Evolutionary conservation across 2,888 invertebrate genomes (phyloP), one percentile per base, ranked within the genome.

Genomic region (Tupiocoris notatus): DNA sequence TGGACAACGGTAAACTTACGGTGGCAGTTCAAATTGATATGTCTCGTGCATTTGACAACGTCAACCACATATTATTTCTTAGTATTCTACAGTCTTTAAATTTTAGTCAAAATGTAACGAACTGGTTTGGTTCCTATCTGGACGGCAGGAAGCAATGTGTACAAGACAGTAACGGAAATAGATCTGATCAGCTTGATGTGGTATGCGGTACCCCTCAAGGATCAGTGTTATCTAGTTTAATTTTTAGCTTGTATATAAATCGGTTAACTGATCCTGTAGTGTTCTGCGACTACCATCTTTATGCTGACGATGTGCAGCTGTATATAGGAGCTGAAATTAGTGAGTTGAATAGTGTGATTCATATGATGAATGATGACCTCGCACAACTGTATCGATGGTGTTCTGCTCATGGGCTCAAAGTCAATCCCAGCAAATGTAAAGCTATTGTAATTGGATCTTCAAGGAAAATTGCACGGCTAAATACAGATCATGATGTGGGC

Each of bases 31-130:
- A 65, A 24, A 24, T 65, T 22, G 24, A 23, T 25, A 22, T 65
- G 16, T 65, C 65, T 7, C 9, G 65, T 2, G 65, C 65, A 24
- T 65, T 23, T 17, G 65, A 65, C n/a, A 65, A 65, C 16, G 65
- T 65, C n/a, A n/a, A n/a, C 23, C 25, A 65, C 3, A 17, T 23
- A 22, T n/a, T 23, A 6, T 65, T 24, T 23, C 1, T 16, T 16
- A 24, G 1, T 24, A 65, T 17, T 24, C 3, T 23, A 9, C 1
- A n/a, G 18, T 23, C 24, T 2, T 24, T 23, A 12, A 65, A 65
- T 24, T 25, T 65, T 16, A n/a, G 23, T 24, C 16, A 65, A 39
- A 7, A 3, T 7, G 39, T 39, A 7, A 12, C 12, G 12, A 39
- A 39, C 3, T 65, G 65, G 65, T 65, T 24, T 65, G 23, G 24